Conservation (phyloP, 2,113 vertebrate genomes). For the Scophthalmus maximus region DNA sequence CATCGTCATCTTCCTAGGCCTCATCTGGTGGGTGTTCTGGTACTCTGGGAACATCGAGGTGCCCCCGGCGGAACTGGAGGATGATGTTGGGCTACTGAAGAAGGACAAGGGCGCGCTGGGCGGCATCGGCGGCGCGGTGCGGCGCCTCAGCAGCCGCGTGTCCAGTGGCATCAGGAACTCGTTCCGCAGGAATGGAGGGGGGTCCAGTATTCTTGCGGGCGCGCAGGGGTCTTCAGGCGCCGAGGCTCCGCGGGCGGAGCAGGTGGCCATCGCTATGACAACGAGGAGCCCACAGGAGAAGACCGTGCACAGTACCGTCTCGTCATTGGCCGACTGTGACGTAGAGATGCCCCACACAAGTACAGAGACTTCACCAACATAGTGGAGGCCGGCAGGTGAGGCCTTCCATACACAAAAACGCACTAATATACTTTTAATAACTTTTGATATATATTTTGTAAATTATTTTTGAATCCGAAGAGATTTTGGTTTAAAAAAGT, state of each 20-base stretch:
- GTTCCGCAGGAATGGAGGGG: conserved; percentile 63
- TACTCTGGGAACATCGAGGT: conserved; percentile 93
- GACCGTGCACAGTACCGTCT: not conserved
- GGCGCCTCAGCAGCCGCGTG: conserved; percentile 75
- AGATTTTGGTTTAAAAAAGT: too few species aligned
- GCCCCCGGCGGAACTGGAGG: conserved; percentile 80
- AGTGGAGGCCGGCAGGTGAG: conserved; percentile 24
- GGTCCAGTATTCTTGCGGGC: not conserved
- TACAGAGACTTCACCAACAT: conserved; percentile 69
- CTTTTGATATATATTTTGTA: too few species aligned
- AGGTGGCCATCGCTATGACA: conserved; percentile 43
- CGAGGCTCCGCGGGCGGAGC: not conserved
- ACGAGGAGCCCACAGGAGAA: conserved; percentile 17
- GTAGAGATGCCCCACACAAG: conserved; percentile 30
- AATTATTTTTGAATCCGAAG: too few species aligned
- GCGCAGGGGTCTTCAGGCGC: not conserved
- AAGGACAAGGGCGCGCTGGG: conserved; percentile 35
- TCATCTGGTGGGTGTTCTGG: conserved; percentile 97
- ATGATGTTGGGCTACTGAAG: conserved; percentile 76
- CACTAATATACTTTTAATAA: too few species aligned
- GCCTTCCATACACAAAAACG: too few species aligned
- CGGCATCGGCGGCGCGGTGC: conserved; percentile 64
- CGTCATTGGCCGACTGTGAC: conserved; percentile 16
- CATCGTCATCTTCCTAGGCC: conserved; percentile 91
- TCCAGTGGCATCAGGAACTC: conserved; percentile 65